Evolutionary conservation across 1,140 invertebrate genomes (phyloP).

Genomic region (Lepidurus packardi): DNA sequence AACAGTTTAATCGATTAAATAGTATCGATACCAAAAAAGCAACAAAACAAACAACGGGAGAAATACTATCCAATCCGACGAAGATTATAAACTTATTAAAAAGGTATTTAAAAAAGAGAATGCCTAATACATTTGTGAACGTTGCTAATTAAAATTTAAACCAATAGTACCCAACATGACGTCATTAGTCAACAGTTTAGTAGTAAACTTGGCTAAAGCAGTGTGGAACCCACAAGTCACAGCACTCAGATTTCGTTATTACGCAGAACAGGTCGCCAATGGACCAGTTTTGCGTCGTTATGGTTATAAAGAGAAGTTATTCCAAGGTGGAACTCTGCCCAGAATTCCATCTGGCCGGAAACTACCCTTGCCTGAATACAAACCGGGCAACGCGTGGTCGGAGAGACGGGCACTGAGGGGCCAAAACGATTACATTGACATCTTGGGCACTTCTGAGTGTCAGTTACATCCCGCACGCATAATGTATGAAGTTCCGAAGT

Average conservation of each 20-base stretch:
- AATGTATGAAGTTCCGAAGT: conserved; percentile 74
- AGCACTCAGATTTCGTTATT: conserved; percentile 55
- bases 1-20: not conserved
- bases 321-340: conserved; percentile 61
- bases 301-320: conserved; percentile 63
- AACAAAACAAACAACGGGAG: not conserved
- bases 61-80: too few relatives aligned
- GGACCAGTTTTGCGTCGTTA: conserved; percentile 57
- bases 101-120: too few relatives aligned
- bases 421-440: conserved; percentile 96
- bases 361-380: conserved; percentile 62
- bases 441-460: conserved; percentile 56
- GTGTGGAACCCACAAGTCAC: conserved; percentile 44
- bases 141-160: too few relatives aligned
- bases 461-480: conserved; percentile 71
- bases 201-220: not conserved
- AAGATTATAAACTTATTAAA: too few relatives aligned
- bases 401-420: conserved; percentile 75
- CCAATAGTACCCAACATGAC: not conserved
- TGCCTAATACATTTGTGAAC: too few relatives aligned
- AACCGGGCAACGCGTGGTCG: conserved; percentile 66
- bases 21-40: not conserved
- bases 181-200: not conserved
- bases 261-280: conserved; percentile 57
- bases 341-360: conserved; percentile 47